Base-by-base conservation (phyloP, 2,888 invertebrate genomes). In the Scaptomyza cyrtandrae region DNA sequence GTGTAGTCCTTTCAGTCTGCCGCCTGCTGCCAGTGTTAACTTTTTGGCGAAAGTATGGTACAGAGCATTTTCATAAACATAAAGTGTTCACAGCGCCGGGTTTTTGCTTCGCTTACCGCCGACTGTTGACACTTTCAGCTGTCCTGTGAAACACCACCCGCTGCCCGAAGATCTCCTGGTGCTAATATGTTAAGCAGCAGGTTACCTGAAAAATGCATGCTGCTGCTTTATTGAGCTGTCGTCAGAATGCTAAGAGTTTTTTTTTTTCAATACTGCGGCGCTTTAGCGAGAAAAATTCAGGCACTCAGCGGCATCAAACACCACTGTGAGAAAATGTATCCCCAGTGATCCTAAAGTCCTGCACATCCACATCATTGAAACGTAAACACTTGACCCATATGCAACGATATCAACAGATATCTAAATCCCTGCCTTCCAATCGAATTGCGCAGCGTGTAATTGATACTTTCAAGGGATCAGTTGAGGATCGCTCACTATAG, bases 181-280 rank as follows among this genome's bases (percentile, higher is more conserved):
- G 84, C 89, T 84, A 89, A 89, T 85, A 89, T 86, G 89, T 69
- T 89, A 71, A 85, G 39, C 84, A 84, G 89, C 89, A 86, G 88
- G 84, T 68, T 65, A 56, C 45, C 79, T 52, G 7, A 41, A 53
- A 60, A 39, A 10, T 3, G 58, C 58, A 11, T 48, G 61, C 71
- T 60, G 59, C 39, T 41, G 41, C 16, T 16, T 60, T 37, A 61
- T 53, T 61, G 58, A 54, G 65, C 75, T 82, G 86, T 82, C 77
- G 59, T 35, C 70, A 13, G 24, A 16, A 24, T 62, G 14, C 39
- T 45, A 27, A 1, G 24, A 37, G 56, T 43, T 53, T 49, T 35
- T 7, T n/a, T 43, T 74, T 68, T 43, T 37, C 53, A 33, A 16
- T 45, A 54, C 52, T 16, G 29, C 62, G 43, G 33, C 16, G 66